Conservation (phyloP, 2,888 invertebrate species). For the Heterodera filipjevi region DNA sequence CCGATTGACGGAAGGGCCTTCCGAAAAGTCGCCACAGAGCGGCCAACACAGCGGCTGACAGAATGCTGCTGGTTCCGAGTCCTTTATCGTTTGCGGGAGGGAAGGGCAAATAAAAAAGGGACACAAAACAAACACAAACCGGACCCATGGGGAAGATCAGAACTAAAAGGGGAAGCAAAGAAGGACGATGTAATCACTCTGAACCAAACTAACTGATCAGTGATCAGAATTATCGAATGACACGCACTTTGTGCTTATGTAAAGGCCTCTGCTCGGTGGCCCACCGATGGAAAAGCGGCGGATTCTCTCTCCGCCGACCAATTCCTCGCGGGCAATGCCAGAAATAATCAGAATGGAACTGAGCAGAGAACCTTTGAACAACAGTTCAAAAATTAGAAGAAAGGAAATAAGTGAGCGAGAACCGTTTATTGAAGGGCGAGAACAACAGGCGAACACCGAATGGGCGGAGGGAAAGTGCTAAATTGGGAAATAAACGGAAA, state of each 20-base stretch:
- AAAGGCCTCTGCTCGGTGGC: conserved; percentile 26
- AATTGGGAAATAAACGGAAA: background rate
- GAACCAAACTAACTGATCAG: background rate
- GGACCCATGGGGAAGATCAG: conserved; percentile 56
- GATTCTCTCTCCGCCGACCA: conserved; percentile 22
- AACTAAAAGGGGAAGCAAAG: conserved; percentile 26
- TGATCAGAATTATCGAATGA: background rate
- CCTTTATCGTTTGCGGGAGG: conserved; percentile 58
- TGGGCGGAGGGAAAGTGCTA: conserved; percentile 29
- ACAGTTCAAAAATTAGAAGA: background rate
- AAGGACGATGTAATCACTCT: too few species aligned
- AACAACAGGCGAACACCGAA: conserved; percentile 26
- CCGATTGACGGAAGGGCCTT: conserved; percentile 60
- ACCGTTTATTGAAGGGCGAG: conserved; percentile 21
- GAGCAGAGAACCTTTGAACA: conserved; percentile 45
- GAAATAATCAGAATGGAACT: conserved; percentile 51
- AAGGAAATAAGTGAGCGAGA: background rate
- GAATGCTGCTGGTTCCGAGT: conserved; percentile 71
- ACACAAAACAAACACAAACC: conserved; percentile 37
- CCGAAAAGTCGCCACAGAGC: conserved; percentile 68
- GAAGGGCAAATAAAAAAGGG: conserved; percentile 10
- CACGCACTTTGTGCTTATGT: conserved; percentile 15
- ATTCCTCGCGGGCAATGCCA: conserved; percentile 34
- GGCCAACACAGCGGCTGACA: conserved; percentile 69
- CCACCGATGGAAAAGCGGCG: conserved; percentile 18